Conservation (phyloP, 1,140 invertebrate genomes). For the Calosoma granatense region DNA sequence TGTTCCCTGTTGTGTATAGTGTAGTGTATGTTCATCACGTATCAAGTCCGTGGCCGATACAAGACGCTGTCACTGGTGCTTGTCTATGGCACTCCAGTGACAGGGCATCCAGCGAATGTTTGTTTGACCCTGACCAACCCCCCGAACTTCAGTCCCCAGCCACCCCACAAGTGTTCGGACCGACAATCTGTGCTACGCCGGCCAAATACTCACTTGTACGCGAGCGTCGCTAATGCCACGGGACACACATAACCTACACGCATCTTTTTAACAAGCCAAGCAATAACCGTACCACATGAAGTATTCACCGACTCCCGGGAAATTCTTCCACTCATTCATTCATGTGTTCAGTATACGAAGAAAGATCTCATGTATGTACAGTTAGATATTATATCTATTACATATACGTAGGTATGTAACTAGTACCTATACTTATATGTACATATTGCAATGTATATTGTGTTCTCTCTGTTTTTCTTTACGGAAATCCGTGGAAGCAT, state of each 20-base stretch:
- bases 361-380: not conserved
- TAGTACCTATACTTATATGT: not conserved
- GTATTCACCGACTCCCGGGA: not conserved
- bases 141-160: not conserved
- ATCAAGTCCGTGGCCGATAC: not conserved
- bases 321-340: not conserved
- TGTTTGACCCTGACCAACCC: not conserved
- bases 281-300: not conserved
- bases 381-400: not conserved
- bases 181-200: not conserved
- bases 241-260: too few relatives aligned
- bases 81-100: not conserved
- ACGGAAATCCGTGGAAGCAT: too few relatives aligned
- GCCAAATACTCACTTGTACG: not conserved
- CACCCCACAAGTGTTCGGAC: not conserved
- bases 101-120: not conserved
- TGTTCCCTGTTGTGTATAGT: not conserved
- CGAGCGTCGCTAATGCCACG: not conserved
- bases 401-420: not conserved
- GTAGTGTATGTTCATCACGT: conserved; percentile 7
- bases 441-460: not conserved
- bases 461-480: too few relatives aligned
- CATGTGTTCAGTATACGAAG: not conserved
- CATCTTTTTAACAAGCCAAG: too few relatives aligned
- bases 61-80: not conserved